Evolutionary conservation across 2,113 vertebrate genomes (phyloP), one percentile per base, ranked within the genome.

Genomic region (Oncorhynchus gorbuscha): DNA sequence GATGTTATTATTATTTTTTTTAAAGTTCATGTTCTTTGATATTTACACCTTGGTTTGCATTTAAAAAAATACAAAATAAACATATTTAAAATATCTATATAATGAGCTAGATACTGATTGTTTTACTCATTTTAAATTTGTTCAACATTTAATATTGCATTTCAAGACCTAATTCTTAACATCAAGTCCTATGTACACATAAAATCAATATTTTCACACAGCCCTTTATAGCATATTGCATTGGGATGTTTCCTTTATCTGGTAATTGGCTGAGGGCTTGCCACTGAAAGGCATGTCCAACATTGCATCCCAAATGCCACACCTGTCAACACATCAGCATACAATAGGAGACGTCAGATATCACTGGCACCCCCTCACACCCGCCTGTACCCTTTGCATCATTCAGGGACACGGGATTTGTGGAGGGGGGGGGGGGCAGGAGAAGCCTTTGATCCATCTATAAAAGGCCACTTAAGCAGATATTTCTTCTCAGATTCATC

Each of bases 381-480:
- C 81, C 22, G 4, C 77, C 77, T 79, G 79, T 87, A 81, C 78
- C 82, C 86, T 86, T 79, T 84, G 24, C 24, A 24, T 1, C 24
- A 24, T 24, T 24, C 24, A 24, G 24, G 24, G 24, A 24, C 24
- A 24, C 24, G 24, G 24, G 24, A 24, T 24, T 24, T 1, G n/a
- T n/a, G n/a, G n/a, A n/a, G n/a, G 24, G 30, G 30, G 32, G 5
- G 32, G 32, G 32, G 5, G 1, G 84, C 76, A 79, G 75, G 39
- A 3, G 78, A 72, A 82, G 81, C 76, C 85, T 90, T 92, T 93
- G 89, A 91, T 91, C 86, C 87, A 83, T 81, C 81, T 88, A 93
- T 92, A 89, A 93, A 91, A 92, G 87, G 85, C 89, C 89, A 88
- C 86, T 91, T 91, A 91, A 85, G 84, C 80, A 86, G 81, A 88